Conservation (phyloP, 1,140 invertebrate species). For the Cydia splendana region DNA sequence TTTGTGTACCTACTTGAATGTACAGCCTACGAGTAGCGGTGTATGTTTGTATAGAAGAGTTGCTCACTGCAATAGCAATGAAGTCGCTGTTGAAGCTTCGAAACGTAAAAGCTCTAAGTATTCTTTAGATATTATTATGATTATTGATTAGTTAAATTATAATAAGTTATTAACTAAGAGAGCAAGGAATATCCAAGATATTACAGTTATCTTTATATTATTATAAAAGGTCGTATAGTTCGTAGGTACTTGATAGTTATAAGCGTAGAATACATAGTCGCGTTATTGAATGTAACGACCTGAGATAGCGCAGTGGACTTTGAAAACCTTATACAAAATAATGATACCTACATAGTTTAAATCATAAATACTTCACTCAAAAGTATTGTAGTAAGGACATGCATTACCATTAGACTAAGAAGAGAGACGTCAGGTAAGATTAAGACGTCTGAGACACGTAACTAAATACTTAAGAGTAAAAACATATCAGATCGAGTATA, state of each 20-base stretch:
- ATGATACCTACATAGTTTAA: too few relatives aligned
- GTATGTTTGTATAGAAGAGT: slow-evolving; percentile 40
- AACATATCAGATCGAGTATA: too few relatives aligned
- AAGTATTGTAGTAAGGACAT: too few relatives aligned
- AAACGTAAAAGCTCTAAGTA: slow-evolving; percentile 67
- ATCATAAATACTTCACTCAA: too few relatives aligned
- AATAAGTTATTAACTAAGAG: slow-evolving; percentile 71
- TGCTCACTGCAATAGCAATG: slow-evolving; percentile 65
- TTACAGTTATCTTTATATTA: slow-evolving; percentile 64
- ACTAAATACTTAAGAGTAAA: too few relatives aligned
- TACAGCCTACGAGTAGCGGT: not conserved
- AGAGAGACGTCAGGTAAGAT: too few relatives aligned
- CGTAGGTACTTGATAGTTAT: slow-evolving; percentile 60
- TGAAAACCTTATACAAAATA: too few relatives aligned
- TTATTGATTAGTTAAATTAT: slow-evolving; percentile 71
- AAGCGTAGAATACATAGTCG: slow-evolving; percentile 47
- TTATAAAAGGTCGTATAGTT: slow-evolving; percentile 55
- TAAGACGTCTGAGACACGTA: too few relatives aligned
- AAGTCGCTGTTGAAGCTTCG: slow-evolving; percentile 52
- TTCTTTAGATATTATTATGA: slow-evolving; percentile 63
- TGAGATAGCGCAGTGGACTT: slow-evolving; percentile 33
- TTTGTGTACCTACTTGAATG: slow-evolving; percentile 12
- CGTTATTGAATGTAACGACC: slow-evolving; percentile 63
- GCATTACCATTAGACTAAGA: too few relatives aligned
- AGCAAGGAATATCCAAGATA: slow-evolving; percentile 76